A percentile compares a stretch with the other conserved stretches of the same genome.
Conservation (phyloP, 2,888 invertebrate genomes). For the Palloptera scutellata region DNA sequence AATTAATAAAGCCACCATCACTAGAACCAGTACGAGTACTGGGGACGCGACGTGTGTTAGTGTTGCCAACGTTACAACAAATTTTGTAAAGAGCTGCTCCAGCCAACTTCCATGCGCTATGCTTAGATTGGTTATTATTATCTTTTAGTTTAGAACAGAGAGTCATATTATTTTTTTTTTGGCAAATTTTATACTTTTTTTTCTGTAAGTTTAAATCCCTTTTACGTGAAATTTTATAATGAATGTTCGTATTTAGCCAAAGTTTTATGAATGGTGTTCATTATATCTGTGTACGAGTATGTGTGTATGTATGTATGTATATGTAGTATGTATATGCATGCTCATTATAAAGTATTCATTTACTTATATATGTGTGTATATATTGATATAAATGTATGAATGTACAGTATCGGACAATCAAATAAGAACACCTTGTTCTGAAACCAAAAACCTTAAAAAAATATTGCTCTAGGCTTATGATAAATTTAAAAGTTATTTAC, state of each 20-base stretch:
- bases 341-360: no score
- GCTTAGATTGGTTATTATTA: conserved; percentile 52
- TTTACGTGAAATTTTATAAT: conserved; percentile 51
- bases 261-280: conserved; percentile 56
- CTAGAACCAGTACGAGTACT: not conserved
- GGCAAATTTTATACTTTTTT: not conserved
- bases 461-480: no score
- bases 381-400: no score
- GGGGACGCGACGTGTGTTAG: not conserved
- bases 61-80: conserved; percentile 9
- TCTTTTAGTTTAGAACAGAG: conserved; percentile 46
- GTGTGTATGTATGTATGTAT: not conserved
- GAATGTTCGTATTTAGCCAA: conserved; percentile 54
- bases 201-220: conserved; percentile 20
- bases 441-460: no score
- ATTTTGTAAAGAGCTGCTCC: not conserved
- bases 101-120: not conserved
- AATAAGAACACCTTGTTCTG: no score
- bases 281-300: conserved; percentile 37
- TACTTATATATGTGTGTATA: no score
- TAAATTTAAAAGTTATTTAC: no score
- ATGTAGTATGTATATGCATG: not conserved
- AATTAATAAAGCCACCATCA: conserved; percentile 1
- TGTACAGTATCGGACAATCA: no score
- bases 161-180: not conserved